A percentile compares a stretch with the other conserved stretches of the same genome.
Evolutionary conservation across 2,888 invertebrate genomes (phyloP).

Genomic region (Macrophya annulata): DNA sequence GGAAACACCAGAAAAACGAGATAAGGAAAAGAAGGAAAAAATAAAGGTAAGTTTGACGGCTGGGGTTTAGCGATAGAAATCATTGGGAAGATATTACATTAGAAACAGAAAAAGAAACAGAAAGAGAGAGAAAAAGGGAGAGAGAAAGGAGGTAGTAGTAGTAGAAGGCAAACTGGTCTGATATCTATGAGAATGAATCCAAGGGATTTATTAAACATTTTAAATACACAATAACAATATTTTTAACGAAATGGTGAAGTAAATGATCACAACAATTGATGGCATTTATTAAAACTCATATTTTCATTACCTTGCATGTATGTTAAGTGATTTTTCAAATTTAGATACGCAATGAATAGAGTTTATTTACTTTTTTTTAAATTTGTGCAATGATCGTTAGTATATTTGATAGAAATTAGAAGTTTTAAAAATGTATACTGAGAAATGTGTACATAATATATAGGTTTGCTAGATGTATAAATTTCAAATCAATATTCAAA

Average conservation of each 20-base stretch:
- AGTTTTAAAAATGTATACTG: not conserved
- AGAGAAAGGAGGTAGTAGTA: too few relatives aligned
- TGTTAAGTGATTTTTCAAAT: conserved; percentile 21
- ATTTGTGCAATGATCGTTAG: conserved; percentile 18
- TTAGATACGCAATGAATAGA: conserved; percentile 8
- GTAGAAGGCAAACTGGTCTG: not conserved
- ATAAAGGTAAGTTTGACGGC: conserved; percentile 78
- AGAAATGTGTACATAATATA: not conserved
- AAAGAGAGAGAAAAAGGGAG: too few relatives aligned
- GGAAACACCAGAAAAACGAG: conserved; percentile 77
- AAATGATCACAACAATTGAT: not conserved
- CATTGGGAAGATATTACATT: not conserved
- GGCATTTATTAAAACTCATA: not conserved
- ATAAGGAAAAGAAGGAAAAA: conserved; percentile 80
- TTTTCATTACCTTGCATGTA: conserved; percentile 36
- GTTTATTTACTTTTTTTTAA: not conserved
- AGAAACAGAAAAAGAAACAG: not conserved
- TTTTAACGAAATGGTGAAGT: conserved; percentile 14
- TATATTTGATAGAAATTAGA: conserved; percentile 3
- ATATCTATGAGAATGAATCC: not conserved
- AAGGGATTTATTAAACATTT: not conserved
- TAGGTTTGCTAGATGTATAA: conserved; percentile 11
- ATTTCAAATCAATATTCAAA: conserved; percentile 9
- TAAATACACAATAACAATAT: conserved; percentile 2
- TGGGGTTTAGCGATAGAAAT: conserved; percentile 2